phyloP scores from a whole-genome alignment of 2,113 vertebrate species.

The Naja naja region DNA sequence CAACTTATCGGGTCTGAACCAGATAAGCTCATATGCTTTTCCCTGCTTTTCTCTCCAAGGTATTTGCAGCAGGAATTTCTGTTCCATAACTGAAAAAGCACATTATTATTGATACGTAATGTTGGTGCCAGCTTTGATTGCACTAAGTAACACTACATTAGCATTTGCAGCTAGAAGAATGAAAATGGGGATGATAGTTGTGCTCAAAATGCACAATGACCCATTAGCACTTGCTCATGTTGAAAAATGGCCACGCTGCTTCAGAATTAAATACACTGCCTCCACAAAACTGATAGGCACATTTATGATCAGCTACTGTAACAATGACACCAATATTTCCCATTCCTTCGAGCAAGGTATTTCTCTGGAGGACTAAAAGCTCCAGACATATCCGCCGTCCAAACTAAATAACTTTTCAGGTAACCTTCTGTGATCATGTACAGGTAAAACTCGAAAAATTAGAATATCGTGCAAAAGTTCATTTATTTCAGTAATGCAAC shows the following conservation, averaged over 20 bases:
- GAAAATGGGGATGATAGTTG: background rate
- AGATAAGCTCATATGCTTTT: constrained; percentile 44
- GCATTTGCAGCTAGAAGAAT: constrained; percentile 9
- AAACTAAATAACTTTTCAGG: background rate
- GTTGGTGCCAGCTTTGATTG: constrained; percentile 6
- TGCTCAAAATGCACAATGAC: background rate
- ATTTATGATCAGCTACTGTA: background rate
- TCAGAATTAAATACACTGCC: background rate
- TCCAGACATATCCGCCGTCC: background rate
- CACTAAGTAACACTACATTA: constrained; percentile 17
- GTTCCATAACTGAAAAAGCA: constrained; percentile 13
- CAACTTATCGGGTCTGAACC: constrained; percentile 57
- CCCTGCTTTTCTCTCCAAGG: constrained; percentile 36
- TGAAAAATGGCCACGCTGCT: background rate
- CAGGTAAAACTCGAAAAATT: no score
- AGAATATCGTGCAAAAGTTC: no score
- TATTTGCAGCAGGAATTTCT: constrained; percentile 43
- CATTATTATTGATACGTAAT: background rate
- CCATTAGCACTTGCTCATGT: constrained; percentile 3
- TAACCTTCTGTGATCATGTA: background rate
- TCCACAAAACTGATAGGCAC: background rate
- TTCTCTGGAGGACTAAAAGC: background rate
- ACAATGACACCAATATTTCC: background rate
- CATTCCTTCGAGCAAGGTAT: background rate
- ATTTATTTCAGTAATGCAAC: no score